Evolutionary conservation across 2,113 vertebrate genomes (phyloP), one percentile per base, ranked within the genome.

Genomic region (Cacatua alba): DNA sequence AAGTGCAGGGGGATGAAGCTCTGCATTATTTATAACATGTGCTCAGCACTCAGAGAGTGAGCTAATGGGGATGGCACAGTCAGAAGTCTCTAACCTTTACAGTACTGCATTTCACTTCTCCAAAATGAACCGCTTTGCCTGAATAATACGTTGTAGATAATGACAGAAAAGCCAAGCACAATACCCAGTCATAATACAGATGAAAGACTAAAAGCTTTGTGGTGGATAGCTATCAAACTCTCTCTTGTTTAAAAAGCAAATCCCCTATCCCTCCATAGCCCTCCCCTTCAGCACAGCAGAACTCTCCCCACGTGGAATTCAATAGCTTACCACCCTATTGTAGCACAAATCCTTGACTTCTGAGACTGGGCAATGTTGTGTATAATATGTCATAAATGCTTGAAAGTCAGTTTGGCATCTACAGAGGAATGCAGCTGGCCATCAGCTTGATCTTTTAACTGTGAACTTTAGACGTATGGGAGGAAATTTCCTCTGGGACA

Each of bases 91-190:
- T 35, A 63, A 41, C 48, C 63, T 77, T 59, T 44, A 57, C 70
- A 89, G 0, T 84, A 82, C 39, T 92, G 75, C 31, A 43, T 92
- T 90, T 76, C 31, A 20, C 17, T 77, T 81, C 44, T 39, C 44
- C 51, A 67, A 69, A 96, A 83, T 51, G 29, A 83, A 25, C 74
- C 77, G 67, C 25, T 76, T 52, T 59, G 25, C 41, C 55, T 92
- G 51, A 92, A 88, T 83, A 83, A 28, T 55, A 18, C 52, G 19
- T 43, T 49, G 35, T 26, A 88, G 46, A 13, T 82, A 83, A 90
- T 64, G 90, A 88, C 31, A 75, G 91, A 79, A 94, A 80, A 95
- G 60, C 82, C n/a, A 67, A 81, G 59, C 29, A 92, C 43, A 77
- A 81, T 55, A 43, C 51, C 14, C 17, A 76, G 17, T 64, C 43